These are phyloP conservation scores for Microtus oregoni DNA, from an alignment of 2,113 vertebrate species.

Conservation along the genomic window DNA sequence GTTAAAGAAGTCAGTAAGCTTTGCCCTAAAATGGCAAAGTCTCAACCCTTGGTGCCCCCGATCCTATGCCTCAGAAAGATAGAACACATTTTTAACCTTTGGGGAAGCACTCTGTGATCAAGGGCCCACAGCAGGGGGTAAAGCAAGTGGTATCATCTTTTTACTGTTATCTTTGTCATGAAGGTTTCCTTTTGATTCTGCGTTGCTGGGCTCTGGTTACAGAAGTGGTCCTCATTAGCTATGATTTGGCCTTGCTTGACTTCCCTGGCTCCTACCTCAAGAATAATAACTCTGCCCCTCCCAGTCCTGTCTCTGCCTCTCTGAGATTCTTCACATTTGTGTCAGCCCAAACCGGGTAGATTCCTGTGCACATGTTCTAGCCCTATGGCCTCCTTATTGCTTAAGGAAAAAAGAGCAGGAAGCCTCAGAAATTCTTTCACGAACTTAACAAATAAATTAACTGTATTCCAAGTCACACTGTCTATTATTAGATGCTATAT, in stretches of 20 bases:
- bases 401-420: neutral
- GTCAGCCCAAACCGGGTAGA: slow-evolving; percentile 24
- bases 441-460: slow-evolving; percentile 9
- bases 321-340: neutral
- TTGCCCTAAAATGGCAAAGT: neutral
- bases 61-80: neutral
- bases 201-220: slow-evolving; percentile 43
- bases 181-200: slow-evolving; percentile 30
- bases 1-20: neutral
- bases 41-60: neutral
- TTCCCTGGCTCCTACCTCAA: slow-evolving; percentile 50
- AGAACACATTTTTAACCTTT: neutral
- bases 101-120: neutral
- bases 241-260: neutral
- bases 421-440: neutral
- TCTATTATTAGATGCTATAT: neutral
- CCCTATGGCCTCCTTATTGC: neutral
- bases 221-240: slow-evolving; percentile 11
- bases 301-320: slow-evolving; percentile 21
- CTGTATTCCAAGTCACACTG: neutral
- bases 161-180: neutral
- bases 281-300: neutral
- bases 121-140: neutral
- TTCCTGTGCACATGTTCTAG: neutral
- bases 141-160: neutral